Evolutionary conservation across 2,888 invertebrate species (phyloP).

Genomic region (Campoletis raptor): DNA sequence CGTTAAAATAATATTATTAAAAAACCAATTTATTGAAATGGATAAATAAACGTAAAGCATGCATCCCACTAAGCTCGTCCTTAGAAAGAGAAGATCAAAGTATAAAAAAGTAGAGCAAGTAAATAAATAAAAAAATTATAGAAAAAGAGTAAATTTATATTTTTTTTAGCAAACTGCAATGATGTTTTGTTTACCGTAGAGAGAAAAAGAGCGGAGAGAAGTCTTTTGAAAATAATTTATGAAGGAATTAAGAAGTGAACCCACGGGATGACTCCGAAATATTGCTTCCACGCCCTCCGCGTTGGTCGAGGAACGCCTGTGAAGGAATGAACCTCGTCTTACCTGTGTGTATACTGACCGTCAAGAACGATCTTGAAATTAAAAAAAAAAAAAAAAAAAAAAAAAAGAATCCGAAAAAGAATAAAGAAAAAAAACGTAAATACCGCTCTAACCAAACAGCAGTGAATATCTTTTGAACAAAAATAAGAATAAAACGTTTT

Average conservation of each 20-base stretch:
- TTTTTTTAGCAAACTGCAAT: constrained; percentile 24
- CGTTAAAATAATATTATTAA: too few relatives aligned
- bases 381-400: constrained; percentile 26
- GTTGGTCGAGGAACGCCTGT: constrained; percentile 43
- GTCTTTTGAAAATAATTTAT: constrained; percentile 66
- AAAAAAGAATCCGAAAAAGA: constrained; percentile 10
- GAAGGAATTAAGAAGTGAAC: constrained; percentile 68
- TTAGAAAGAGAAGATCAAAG: background rate
- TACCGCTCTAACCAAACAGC: constrained; percentile 22
- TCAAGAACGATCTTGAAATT: constrained; percentile 28
- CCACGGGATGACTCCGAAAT: constrained; percentile 66
- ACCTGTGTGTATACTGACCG: constrained; percentile 43
- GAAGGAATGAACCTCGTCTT: constrained; percentile 29
- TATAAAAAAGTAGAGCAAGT: background rate
- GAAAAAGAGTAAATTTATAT: constrained; percentile 34
- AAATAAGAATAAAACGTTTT: constrained; percentile 66
- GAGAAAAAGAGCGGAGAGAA: constrained; percentile 1
- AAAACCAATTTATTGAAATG: background rate
- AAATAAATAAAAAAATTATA: constrained; percentile 26
- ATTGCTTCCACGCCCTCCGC: constrained; percentile 65
- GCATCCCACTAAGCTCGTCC: background rate
- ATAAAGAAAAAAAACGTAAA: constrained; percentile 40
- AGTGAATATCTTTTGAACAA: constrained; percentile 35
- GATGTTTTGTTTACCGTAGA: constrained; percentile 5
- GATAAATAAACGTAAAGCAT: background rate